Base-by-base conservation (phyloP, 2,113 vertebrate genomes). In the Turnix velox region DNA sequence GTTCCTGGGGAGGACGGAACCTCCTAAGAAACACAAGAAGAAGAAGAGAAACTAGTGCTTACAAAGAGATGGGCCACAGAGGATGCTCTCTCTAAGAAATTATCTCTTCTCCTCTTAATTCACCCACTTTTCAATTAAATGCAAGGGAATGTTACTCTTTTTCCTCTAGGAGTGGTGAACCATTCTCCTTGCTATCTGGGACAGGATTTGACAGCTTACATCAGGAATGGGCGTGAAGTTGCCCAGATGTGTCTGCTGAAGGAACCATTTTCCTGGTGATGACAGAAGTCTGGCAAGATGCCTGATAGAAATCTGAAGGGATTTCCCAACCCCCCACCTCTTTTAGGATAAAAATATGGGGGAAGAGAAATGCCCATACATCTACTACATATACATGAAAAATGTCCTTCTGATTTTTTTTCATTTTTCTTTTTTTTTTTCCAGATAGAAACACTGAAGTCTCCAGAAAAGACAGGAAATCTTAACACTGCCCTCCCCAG, bases 221-320 rank as follows among this genome's bases (percentile, higher is more conserved):
- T 12, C 85, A 37, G 86, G 90, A 95, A 84, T 5, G 88, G 93
- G 65, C 3, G 35, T 92, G 93, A 94, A 62, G 92, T 14, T 95
- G 82, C 93, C 94, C 96, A 96, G 92, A 96, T 94, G 96, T 84
- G 88, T 66, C 83, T 87, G 73, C 85, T 51, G 92, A 79, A 69
- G 94, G 77, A 79, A 90, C 58, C 61, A 27, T 96, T 95, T 88
- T 86, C 85, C 86, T 57, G 65, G 76, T 24, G 95, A 39, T 73
- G 96, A 96, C 94, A 95, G 92, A 87, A 94, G 24, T 51, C 69
- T 96, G 96, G 96, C 96, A 79, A 69, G 27, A 46, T 58, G 88
- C 94, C 95, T 45, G 22, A 84, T 12, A 65, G 57, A 93, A 95
- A 94, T 57, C 27, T 2, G 6, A 77, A 15, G 5, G 7, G 10